These are phyloP conservation scores for Chiloscyllium punctatum DNA, from an alignment of 2,797 vertebrate species.

Conservation along the genomic window DNA sequence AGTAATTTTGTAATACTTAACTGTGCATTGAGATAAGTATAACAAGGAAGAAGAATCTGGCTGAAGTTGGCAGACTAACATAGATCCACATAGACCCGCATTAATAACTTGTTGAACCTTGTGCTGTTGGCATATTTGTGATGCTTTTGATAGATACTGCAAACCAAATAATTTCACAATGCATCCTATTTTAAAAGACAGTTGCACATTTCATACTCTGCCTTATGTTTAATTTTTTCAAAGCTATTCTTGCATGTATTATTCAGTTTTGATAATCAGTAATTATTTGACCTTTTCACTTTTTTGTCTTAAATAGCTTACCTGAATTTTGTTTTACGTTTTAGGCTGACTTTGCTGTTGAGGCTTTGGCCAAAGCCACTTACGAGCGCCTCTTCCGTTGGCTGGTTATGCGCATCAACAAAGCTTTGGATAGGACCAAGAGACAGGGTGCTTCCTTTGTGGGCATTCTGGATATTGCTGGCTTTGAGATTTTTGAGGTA, in stretches of 20 bases:
- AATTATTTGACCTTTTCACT: not conserved
- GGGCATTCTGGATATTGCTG: constrained; percentile 95
- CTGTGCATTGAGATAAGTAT: not conserved
- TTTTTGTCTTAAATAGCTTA: not conserved
- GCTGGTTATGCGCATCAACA: constrained; percentile 94
- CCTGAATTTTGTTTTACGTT: not conserved
- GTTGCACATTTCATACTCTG: not conserved
- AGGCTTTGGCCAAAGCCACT: constrained; percentile 90
- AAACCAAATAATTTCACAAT: not conserved
- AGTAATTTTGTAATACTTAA: not conserved
- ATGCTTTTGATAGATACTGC: not conserved
- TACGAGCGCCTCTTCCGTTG: constrained; percentile 96
- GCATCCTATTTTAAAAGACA: not conserved
- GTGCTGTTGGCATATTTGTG: not conserved
- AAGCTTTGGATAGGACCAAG: constrained; percentile 93
- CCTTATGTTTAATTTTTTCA: not conserved
- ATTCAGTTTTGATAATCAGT: not conserved
- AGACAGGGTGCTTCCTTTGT: constrained; percentile 97
- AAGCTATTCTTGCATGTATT: not conserved
- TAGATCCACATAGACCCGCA: not conserved
- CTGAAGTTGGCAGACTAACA: not conserved
- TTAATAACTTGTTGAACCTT: not conserved
- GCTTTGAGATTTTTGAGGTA: constrained; percentile 98
- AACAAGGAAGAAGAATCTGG: not conserved
- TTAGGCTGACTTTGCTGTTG: constrained; percentile 94